A percentile compares a stretch with the other conserved stretches of the same genome.
These are phyloP conservation scores for Nematostella vectensis DNA, from an alignment of 92 coral and sea anemone genomes.

Conservation along the genomic window DNA sequence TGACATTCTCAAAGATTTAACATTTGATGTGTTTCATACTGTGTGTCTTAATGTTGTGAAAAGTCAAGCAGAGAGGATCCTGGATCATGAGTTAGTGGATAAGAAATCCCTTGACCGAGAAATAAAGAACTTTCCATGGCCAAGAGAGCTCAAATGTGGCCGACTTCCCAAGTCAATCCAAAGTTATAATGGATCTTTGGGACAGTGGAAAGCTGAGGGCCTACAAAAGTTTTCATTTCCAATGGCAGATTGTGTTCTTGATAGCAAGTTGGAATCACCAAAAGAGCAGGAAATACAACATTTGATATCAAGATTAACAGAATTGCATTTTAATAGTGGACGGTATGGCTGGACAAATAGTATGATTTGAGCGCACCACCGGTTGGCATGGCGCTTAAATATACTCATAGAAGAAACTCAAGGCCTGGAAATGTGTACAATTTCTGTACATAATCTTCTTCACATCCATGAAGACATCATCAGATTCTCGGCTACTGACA, in stretches of 20 bases:
- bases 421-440: slow-evolving; percentile 61
- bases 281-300: slow-evolving; percentile 43
- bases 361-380: slow-evolving; percentile 34
- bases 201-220: slow-evolving; percentile 61
- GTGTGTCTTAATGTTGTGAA: slow-evolving; percentile 49
- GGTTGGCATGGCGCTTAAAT: slow-evolving; percentile 50
- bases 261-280: slow-evolving; percentile 7
- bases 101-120: slow-evolving; percentile 31
- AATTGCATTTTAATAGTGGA: slow-evolving; percentile 54
- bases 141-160: slow-evolving; percentile 51
- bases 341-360: slow-evolving; percentile 59
- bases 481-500: slow-evolving; percentile 52
- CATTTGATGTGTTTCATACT: slow-evolving; percentile 56
- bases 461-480: slow-evolving; percentile 61
- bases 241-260: slow-evolving; percentile 48
- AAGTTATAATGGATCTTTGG: slow-evolving; percentile 3
- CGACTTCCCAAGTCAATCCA: slow-evolving; percentile 56
- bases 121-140: slow-evolving; percentile 51
- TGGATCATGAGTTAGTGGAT: slow-evolving; percentile 33
- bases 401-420: slow-evolving; percentile 54
- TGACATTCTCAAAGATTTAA: slow-evolving; percentile 42
- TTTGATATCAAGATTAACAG: slow-evolving; percentile 52
- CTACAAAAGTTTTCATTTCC: slow-evolving; percentile 52
- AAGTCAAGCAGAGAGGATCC: slow-evolving; percentile 28
- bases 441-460: slow-evolving; percentile 51